Evolutionary conservation across 2,113 vertebrate genomes (phyloP).

Genomic region (Carassius auratus): DNA sequence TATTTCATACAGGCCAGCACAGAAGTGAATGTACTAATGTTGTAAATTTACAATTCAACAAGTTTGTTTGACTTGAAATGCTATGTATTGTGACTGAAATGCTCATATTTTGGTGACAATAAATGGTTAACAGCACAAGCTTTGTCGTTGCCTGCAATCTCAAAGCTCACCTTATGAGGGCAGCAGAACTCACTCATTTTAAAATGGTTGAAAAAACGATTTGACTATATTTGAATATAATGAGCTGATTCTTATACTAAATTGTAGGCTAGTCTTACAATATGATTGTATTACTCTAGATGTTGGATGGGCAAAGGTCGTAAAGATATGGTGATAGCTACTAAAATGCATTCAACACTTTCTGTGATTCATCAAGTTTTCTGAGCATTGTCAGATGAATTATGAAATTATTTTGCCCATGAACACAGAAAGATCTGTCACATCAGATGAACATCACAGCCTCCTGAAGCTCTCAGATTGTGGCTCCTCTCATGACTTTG

Average conservation of each 20-base stretch:
- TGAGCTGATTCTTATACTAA: neutral
- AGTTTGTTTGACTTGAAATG: neutral
- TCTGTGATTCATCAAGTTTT: neutral
- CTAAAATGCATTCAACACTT: neutral
- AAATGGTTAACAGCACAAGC: neutral
- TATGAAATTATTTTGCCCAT: neutral
- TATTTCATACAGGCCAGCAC: neutral
- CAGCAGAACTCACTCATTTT: neutral
- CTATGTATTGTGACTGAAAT: neutral
- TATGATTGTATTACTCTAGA: neutral
- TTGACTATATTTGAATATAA: neutral
- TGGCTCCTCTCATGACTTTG: neutral
- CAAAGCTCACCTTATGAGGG: conserved; percentile 3
- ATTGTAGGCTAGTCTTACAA: neutral
- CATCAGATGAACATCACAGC: neutral
- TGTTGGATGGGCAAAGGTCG: neutral
- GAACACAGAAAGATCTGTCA: neutral
- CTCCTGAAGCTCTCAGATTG: neutral
- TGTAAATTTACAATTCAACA: neutral
- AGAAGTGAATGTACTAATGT: neutral
- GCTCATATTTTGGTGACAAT: neutral
- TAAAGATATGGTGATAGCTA: neutral
- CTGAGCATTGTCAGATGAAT: neutral
- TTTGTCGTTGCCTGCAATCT: neutral
- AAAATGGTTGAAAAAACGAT: neutral